Evolutionary conservation across 1,140 invertebrate species (phyloP).

Genomic region (Ceratitis capitata): DNA sequence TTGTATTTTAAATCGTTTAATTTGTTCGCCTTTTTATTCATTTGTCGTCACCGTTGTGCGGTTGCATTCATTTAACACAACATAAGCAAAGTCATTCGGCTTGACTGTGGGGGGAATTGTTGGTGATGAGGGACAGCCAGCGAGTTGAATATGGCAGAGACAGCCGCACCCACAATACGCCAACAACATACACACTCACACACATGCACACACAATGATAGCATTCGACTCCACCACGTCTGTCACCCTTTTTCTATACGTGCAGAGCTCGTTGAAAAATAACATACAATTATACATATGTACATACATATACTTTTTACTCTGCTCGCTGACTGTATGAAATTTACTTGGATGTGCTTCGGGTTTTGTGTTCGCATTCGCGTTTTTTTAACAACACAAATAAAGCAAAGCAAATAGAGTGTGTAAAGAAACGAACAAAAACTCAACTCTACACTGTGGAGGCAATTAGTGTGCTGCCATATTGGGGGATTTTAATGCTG

Average conservation of each 20-base stretch:
- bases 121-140: background rate
- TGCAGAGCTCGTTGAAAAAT: background rate
- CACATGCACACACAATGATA: background rate
- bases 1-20: constrained; percentile 32
- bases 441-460: background rate
- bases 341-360: background rate
- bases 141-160: too few relatives aligned
- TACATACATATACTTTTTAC: background rate
- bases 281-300: background rate
- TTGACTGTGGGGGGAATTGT: too few relatives aligned
- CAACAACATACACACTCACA: background rate
- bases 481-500: background rate
- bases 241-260: background rate
- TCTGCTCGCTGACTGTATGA: background rate
- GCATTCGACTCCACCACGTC: constrained; percentile 15
- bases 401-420: background rate
- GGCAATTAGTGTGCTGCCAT: background rate
- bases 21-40: background rate
- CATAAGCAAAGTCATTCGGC: background rate
- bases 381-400: background rate
- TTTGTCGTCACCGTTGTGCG: constrained; percentile 1
- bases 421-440: background rate
- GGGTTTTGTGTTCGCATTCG: background rate
- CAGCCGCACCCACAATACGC: constrained; percentile 19
- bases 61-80: background rate